Conservation (phyloP, 2,113 vertebrate species). For the Corythornis cristatus region DNA sequence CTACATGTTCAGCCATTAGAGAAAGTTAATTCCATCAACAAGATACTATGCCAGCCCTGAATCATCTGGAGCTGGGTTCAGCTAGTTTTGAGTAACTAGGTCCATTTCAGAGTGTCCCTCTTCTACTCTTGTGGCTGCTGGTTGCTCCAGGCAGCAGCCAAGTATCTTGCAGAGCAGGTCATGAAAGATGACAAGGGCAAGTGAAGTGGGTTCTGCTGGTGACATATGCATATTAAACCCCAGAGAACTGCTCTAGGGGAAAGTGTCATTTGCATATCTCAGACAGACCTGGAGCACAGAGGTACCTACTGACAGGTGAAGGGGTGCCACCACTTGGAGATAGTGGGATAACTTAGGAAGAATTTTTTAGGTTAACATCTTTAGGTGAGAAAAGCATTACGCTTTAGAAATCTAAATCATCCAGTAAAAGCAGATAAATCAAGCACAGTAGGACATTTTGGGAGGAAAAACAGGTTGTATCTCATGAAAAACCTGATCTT, state of each 20-base stretch:
- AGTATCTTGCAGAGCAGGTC: neutral
- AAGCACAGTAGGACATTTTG: neutral
- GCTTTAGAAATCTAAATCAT: neutral
- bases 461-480: neutral
- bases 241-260: neutral
- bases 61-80: neutral
- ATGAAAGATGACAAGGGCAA: neutral
- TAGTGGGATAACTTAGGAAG: neutral
- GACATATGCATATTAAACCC: neutral
- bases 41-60: neutral
- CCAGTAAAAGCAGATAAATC: neutral
- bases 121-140: neutral
- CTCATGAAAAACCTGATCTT: neutral
- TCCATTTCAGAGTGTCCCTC: neutral
- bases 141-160: neutral
- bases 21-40: neutral
- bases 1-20: neutral
- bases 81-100: neutral
- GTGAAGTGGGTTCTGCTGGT: neutral
- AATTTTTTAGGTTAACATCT: neutral
- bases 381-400: neutral
- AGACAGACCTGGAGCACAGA: neutral
- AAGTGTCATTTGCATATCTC: neutral
- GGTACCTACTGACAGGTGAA: neutral
- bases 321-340: neutral